Percentiles rank a stretch among this genome's conserved stretches.
Conservation (phyloP, 2,888 invertebrate genomes). For the Leucophora obtusa region DNA sequence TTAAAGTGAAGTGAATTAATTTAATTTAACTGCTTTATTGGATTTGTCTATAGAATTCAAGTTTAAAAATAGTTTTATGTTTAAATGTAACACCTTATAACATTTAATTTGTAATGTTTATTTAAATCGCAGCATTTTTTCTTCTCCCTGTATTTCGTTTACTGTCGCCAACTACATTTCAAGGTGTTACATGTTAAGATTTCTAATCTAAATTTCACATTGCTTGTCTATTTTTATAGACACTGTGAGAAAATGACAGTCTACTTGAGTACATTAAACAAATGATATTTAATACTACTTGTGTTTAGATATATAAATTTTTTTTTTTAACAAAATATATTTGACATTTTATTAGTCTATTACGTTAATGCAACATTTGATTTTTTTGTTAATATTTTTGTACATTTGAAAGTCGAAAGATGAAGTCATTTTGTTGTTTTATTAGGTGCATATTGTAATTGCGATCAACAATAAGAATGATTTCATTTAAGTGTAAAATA, state of each 20-base stretch:
- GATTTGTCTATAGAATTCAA: no score
- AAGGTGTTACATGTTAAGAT: background rate
- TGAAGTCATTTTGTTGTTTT: slow-evolving; percentile 46
- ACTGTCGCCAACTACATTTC: slow-evolving; percentile 16
- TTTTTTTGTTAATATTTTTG: slow-evolving; percentile 9
- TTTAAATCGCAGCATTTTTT: background rate
- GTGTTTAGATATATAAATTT: slow-evolving; percentile 13
- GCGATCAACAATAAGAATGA: no score
- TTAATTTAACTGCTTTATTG: no score
- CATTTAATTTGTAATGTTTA: background rate
- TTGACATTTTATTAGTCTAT: slow-evolving; percentile 46
- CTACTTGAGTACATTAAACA: slow-evolving; percentile 16
- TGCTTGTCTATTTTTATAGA: slow-evolving; percentile 2
- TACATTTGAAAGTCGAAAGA: slow-evolving; percentile 41
- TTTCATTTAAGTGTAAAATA: slow-evolving; percentile 48
- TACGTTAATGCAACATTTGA: slow-evolving; percentile 42
- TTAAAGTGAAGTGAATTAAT: no score
- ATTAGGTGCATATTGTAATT: slow-evolving; percentile 1
- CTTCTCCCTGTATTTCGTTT: background rate
- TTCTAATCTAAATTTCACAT: slow-evolving; percentile 14
- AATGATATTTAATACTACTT: slow-evolving; percentile 34
- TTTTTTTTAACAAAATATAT: slow-evolving; percentile 28
- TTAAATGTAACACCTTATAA: no score
- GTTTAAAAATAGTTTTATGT: no score
- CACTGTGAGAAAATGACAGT: slow-evolving; percentile 25